Evolutionary conservation across 1,140 invertebrate species (phyloP).

Genomic region (Chrysoperla carnea): DNA sequence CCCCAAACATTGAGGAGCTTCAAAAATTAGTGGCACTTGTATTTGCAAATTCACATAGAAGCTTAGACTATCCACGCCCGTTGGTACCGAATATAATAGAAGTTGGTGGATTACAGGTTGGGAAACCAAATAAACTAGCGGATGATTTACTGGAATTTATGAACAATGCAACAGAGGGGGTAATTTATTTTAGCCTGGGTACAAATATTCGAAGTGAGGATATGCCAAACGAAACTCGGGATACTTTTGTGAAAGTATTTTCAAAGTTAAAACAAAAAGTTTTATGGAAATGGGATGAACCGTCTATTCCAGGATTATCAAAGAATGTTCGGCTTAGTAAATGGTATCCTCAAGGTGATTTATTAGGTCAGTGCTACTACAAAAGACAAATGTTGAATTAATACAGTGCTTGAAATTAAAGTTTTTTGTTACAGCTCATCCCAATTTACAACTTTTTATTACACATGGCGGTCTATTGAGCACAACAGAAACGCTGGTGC

Average conservation of each 20-base stretch:
- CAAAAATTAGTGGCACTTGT: background rate
- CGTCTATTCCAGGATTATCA: slow-evolving; percentile 10
- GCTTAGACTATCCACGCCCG: slow-evolving; percentile 10
- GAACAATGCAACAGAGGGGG: slow-evolving; percentile 28
- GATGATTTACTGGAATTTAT: slow-evolving; percentile 29
- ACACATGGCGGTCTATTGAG: slow-evolving; percentile 30
- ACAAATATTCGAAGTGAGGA: slow-evolving; percentile 33
- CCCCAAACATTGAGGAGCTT: background rate
- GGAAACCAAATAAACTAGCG: slow-evolving; percentile 3
- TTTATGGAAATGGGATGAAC: slow-evolving; percentile 30
- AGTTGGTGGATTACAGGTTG: slow-evolving; percentile 1
- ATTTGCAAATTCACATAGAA: slow-evolving; percentile 16
- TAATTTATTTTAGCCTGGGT: slow-evolving; percentile 42
- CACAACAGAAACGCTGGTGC: slow-evolving; percentile 23
- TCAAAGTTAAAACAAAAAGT: slow-evolving; percentile 26
- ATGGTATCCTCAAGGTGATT: slow-evolving; percentile 18
- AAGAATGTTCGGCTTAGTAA: background rate
- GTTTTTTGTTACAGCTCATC: slow-evolving; percentile 6
- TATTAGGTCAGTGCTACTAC: slow-evolving; percentile 19
- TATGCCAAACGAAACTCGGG: slow-evolving; percentile 19
- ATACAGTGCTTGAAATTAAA: too few relatives aligned
- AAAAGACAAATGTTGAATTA: too few relatives aligned
- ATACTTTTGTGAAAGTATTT: slow-evolving; percentile 24
- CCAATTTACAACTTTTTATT: slow-evolving; percentile 21
- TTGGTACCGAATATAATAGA: slow-evolving; percentile 7